Base-by-base conservation (phyloP, 2,888 invertebrate genomes). In the Neocrepidodera transversa region DNA sequence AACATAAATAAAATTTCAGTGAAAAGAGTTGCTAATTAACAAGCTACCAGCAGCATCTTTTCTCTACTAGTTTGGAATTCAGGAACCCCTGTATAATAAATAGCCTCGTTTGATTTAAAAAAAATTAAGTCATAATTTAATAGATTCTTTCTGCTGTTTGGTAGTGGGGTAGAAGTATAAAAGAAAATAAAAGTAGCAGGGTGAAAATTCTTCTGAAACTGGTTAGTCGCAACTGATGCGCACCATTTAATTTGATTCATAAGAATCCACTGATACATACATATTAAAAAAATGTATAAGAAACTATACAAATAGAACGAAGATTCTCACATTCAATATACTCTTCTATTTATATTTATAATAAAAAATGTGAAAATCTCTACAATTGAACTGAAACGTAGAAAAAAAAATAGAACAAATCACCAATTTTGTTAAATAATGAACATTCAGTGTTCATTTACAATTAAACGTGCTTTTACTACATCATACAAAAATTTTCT, bases 251-350 rank as follows among this genome's bases (percentile, higher is more conserved):
- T 43, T 23, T 23, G 11, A 10, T 13, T 43, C 26, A 14, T 28
- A 45, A 55, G n/a, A 43, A 66, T 70, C 68, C 68, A 68, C 68
- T 65, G 68, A 68, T 56, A 65, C 64, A 61, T 62, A 63, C 54
- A 52, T 43, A 50, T 48, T 66, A 63, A 64, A 66, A 64, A 69
- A 69, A 64, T 69, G 68, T 68, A 71, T 70, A 73, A 66, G 64
- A 67, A 72, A 70, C 68, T 72, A 71, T 74, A 73, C 72, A 74
- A 72, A 68, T 69, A 53, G 57, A 65, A 67, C 66, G 69, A 63
- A 71, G 68, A 70, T 66, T 65, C 65, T 71, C 70, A 68, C 70
- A 71, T 65, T 54, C 63, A 64, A 68, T 70, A 68, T 68, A 69
- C 61, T 62, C 61, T 68, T 71, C 69, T 72, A 66, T 69, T 42